A percentile compares a stretch with the other conserved stretches of the same genome.
Evolutionary conservation across 1,140 invertebrate genomes (phyloP).

Genomic region (Probaryconus sp.): DNA sequence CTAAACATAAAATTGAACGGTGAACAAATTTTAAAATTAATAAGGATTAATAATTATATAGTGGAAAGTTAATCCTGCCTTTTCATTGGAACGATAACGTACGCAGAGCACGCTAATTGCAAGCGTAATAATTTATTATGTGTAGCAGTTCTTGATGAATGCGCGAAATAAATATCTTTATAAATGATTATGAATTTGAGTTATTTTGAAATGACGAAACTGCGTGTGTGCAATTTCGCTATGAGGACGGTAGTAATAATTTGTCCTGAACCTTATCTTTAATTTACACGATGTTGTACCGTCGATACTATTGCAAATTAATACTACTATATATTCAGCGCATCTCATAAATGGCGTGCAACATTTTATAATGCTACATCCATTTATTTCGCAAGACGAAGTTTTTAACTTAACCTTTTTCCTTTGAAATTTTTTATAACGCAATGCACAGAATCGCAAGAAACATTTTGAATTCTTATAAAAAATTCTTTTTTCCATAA

Average conservation of each 20-base stretch:
- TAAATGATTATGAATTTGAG: conserved; percentile 42
- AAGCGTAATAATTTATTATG: conserved; percentile 27
- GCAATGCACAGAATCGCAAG: too few relatives aligned
- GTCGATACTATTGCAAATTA: conserved; percentile 35
- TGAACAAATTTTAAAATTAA: conserved; percentile 16
- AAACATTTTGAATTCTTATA: too few relatives aligned
- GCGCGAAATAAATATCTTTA: conserved; percentile 40
- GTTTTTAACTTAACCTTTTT: conserved; percentile 18
- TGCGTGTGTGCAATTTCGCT: conserved; percentile 37
- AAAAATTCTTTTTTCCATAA: too few relatives aligned
- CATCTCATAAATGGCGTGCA: conserved; percentile 23
- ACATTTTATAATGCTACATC: conserved; percentile 28
- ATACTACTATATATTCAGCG: conserved; percentile 39
- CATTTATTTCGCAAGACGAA: conserved; percentile 20
- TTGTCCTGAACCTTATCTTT: conserved; percentile 34
- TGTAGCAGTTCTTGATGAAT: conserved; percentile 41
- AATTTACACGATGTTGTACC: conserved; percentile 49
- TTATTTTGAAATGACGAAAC: conserved; percentile 35
- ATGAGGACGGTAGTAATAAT: conserved; percentile 41
- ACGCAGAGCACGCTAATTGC: conserved; percentile 28
- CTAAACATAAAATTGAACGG: too few relatives aligned
- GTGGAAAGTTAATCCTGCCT: too few relatives aligned
- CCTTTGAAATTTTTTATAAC: too few relatives aligned
- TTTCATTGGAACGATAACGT: too few relatives aligned
- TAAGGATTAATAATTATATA: too few relatives aligned